Conservation (phyloP, 1,140 invertebrate genomes). For the Brachionus paranguensis region DNA sequence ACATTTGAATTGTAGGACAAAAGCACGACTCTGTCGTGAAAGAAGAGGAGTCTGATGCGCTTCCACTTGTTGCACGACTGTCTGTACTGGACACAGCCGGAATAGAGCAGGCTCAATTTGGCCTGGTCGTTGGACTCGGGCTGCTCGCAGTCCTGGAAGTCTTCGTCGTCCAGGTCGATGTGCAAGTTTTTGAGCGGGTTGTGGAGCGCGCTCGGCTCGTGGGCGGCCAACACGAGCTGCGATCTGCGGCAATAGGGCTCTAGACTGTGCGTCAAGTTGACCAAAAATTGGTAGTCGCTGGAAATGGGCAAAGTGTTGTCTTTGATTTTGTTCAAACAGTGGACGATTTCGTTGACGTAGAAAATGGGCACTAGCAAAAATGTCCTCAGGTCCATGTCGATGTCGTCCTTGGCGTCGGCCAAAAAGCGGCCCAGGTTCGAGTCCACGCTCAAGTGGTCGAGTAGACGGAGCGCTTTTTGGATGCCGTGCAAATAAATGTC, state of each 20-base stretch:
- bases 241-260: background rate
- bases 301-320: background rate
- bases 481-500: slow-evolving; percentile 33
- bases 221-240: background rate
- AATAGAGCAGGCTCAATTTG: background rate
- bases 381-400: slow-evolving; percentile 24
- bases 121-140: background rate
- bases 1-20: slow-evolving; percentile 15
- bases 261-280: background rate
- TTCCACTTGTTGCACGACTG: slow-evolving; percentile 37
- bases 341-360: background rate
- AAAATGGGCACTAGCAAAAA: slow-evolving; percentile 23
- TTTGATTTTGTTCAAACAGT: slow-evolving; percentile 12
- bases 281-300: slow-evolving; percentile 26
- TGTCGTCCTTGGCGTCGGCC: background rate
- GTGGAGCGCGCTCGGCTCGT: background rate
- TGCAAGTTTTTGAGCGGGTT: background rate
- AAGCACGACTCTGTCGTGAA: background rate
- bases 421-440: slow-evolving; percentile 2
- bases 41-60: background rate
- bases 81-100: slow-evolving; percentile 13
- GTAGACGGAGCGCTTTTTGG: background rate
- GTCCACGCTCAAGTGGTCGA: background rate
- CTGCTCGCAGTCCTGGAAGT: background rate
- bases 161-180: background rate